phyloP scores from a whole-genome alignment of 2,113 vertebrate genomes.

The Pseudonaja textilis region DNA sequence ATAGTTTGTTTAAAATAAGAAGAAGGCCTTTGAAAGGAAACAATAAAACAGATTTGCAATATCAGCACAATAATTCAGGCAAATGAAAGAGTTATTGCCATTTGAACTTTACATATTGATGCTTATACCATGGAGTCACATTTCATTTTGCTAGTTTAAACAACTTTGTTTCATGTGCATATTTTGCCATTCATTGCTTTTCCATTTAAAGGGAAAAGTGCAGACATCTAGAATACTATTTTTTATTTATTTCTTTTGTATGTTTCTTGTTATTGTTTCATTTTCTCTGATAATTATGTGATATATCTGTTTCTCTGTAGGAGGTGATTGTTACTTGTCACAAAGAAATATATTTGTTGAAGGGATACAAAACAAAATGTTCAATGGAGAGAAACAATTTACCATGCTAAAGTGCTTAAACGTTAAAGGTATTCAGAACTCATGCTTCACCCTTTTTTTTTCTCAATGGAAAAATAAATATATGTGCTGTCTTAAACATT shows the following conservation, averaged over 20 bases:
- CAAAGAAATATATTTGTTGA: slow-evolving; percentile 58
- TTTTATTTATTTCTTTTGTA: background rate
- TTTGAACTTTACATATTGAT: background rate
- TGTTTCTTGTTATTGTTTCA: background rate
- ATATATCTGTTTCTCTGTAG: slow-evolving; percentile 29
- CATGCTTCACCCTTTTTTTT: background rate
- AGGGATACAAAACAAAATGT: slow-evolving; percentile 51
- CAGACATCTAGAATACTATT: background rate
- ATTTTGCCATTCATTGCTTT: background rate
- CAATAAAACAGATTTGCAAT: background rate
- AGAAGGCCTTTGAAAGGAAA: background rate
- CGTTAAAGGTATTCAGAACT: slow-evolving; percentile 58
- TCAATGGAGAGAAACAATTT: slow-evolving; percentile 53
- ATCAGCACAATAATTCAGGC: background rate
- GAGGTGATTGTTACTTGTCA: slow-evolving; percentile 60
- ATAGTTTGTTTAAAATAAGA: background rate
- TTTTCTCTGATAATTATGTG: background rate
- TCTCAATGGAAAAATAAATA: background rate
- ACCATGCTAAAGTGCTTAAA: slow-evolving; percentile 45
- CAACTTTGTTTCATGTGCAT: background rate
- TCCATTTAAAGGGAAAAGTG: background rate
- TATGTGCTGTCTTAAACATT: slow-evolving; percentile 12
- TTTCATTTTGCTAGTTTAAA: background rate
- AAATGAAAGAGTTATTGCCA: background rate
- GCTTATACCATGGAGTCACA: background rate